These are phyloP conservation scores for Hippocampus mohnikei DNA, from an alignment of 2,113 vertebrate genomes.

Conservation along the genomic window DNA sequence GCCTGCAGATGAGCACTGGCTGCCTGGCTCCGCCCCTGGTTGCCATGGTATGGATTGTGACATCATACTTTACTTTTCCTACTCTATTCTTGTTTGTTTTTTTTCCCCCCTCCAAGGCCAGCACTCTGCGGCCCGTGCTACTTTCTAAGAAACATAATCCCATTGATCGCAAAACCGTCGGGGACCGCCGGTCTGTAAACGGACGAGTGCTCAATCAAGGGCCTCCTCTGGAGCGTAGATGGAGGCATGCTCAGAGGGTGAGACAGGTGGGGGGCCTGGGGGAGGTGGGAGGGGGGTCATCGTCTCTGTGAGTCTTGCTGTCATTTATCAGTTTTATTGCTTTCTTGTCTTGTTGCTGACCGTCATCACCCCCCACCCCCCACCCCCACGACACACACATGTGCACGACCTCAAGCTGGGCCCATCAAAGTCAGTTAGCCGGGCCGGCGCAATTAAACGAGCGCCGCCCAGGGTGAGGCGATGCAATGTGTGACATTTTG, in stretches of 20 bases:
- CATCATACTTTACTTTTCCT: too few species aligned
- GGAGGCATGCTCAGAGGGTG: conserved; percentile 28
- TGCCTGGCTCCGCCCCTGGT: too few species aligned
- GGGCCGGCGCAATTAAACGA: conserved; percentile 60
- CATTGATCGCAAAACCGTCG: conserved; percentile 72
- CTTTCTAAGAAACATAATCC: conserved; percentile 72
- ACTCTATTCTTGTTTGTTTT: too few species aligned
- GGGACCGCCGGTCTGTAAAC: conserved; percentile 71
- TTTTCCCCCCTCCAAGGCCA: too few species aligned
- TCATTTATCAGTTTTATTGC: conserved; percentile 76
- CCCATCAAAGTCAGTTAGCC: conserved; percentile 5
- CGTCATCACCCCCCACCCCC: conserved; percentile 23
- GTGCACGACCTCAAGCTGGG: conserved; percentile 4
- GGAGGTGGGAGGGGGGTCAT: conserved; percentile 6
- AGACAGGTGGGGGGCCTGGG: background rate
- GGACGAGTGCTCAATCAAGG: conserved; percentile 64
- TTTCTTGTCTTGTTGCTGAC: conserved; percentile 62
- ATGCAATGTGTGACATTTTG: conserved; percentile 69
- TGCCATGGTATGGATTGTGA: too few species aligned
- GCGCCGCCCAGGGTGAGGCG: conserved; percentile 34
- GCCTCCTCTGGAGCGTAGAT: conserved; percentile 10
- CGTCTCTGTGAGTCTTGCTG: conserved; percentile 51
- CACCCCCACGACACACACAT: conserved; percentile 2
- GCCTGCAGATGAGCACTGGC: too few species aligned
- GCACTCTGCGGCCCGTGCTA: conserved; percentile 18